Evolutionary conservation across 2,888 invertebrate species (phyloP).

Genomic region (Leptura quadrifasciata): DNA sequence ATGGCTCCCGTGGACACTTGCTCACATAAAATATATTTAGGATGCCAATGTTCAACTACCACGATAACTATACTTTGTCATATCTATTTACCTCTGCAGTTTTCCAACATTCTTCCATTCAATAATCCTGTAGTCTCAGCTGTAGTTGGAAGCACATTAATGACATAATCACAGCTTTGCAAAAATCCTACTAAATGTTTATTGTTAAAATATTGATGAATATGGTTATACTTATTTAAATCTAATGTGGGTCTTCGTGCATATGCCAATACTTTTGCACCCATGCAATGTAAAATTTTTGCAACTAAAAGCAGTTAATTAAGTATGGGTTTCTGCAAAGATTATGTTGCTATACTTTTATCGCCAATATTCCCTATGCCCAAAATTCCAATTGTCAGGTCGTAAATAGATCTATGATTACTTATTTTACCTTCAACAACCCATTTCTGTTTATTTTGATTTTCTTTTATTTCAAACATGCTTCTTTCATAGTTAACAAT

Average conservation of each 20-base stretch:
- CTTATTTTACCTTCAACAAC: slow-evolving; percentile 66
- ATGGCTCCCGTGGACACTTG: no score
- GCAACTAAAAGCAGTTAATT: slow-evolving; percentile 71
- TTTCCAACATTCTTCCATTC: slow-evolving; percentile 73
- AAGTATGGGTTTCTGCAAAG: slow-evolving; percentile 23
- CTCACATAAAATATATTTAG: no score
- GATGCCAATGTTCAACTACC: no score
- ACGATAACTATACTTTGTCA: no score
- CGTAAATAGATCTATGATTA: slow-evolving; percentile 71
- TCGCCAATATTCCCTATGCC: slow-evolving; percentile 76
- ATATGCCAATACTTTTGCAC: slow-evolving; percentile 69
- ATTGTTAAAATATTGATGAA: slow-evolving; percentile 66
- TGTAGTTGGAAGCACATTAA: slow-evolving; percentile 76
- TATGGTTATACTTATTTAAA: slow-evolving; percentile 52
- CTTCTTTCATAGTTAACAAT: slow-evolving; percentile 75
- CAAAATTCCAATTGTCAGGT: slow-evolving; percentile 75
- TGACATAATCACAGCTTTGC: slow-evolving; percentile 75
- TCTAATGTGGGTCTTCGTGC: slow-evolving; percentile 55
- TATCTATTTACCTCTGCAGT: slow-evolving; percentile 70
- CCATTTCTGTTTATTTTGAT: slow-evolving; percentile 66
- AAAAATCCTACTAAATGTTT: slow-evolving; percentile 70
- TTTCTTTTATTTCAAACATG: slow-evolving; percentile 64
- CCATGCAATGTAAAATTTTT: slow-evolving; percentile 72
- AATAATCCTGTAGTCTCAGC: slow-evolving; percentile 74
- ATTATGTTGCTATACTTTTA: slow-evolving; percentile 68